Evolutionary conservation across 2,888 invertebrate species (phyloP).

Genomic region (Ophonus ardosiacus): DNA sequence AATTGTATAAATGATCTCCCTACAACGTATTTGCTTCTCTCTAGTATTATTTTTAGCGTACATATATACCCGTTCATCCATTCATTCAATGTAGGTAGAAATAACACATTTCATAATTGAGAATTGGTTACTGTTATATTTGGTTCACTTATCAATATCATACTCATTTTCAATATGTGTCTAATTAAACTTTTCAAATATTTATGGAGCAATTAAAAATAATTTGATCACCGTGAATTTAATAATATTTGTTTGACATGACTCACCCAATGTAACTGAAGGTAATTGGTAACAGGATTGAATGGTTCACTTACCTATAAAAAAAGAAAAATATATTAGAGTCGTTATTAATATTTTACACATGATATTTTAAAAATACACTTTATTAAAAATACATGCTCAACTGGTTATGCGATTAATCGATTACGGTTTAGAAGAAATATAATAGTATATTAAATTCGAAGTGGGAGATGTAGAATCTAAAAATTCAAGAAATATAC

Average conservation of each 20-base stretch:
- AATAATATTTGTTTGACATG: not conserved
- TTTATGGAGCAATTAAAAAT: not conserved
- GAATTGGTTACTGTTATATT: not conserved
- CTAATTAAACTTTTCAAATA: constrained; percentile 3
- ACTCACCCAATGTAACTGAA: no score
- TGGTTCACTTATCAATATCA: constrained; percentile 11
- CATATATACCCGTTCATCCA: not conserved
- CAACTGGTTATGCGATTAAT: no score
- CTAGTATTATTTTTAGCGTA: constrained; percentile 8
- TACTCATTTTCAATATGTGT: not conserved
- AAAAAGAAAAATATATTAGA: no score
- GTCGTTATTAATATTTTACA: no score
- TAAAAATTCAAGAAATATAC: no score
- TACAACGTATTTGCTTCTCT: not conserved
- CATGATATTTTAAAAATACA: no score
- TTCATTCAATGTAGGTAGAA: not conserved
- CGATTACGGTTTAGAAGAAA: no score
- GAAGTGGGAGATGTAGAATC: no score
- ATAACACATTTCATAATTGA: constrained; percentile 20
- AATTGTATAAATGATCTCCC: constrained; percentile 3
- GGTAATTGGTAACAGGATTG: no score
- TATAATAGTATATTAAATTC: no score
- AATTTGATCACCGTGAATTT: not conserved
- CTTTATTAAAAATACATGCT: no score
- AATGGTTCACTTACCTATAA: no score